phyloP scores from a whole-genome alignment of 2,797 vertebrate genomes.

The Danio aesculapii region DNA sequence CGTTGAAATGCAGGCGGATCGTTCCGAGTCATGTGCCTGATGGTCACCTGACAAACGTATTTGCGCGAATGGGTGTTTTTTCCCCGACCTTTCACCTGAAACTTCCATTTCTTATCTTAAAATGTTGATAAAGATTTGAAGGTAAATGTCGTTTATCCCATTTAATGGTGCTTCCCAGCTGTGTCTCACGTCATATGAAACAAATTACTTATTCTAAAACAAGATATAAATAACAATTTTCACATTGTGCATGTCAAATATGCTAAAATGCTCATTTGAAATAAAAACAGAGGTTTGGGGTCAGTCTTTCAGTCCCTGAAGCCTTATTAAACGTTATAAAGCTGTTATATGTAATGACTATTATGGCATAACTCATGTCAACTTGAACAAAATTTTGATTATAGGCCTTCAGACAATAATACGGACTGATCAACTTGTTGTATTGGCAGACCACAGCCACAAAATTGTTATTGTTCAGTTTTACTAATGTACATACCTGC shows the following conservation, averaged over 20 bases:
- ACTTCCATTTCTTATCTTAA: background rate
- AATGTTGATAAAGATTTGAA: background rate
- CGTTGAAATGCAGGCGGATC: slow-evolving; percentile 59
- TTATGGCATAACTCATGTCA: background rate
- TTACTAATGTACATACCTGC: background rate
- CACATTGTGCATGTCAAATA: background rate
- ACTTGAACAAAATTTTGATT: background rate
- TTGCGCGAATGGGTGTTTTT: slow-evolving; percentile 68
- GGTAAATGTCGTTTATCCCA: background rate
- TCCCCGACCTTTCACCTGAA: slow-evolving; percentile 73
- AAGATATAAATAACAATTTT: background rate
- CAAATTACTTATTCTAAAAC: background rate
- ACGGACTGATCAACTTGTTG: background rate
- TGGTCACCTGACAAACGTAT: slow-evolving; percentile 86
- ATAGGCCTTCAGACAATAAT: background rate
- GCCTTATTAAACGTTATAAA: background rate
- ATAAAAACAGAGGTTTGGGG: background rate
- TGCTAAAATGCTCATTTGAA: background rate
- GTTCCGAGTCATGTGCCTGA: slow-evolving; percentile 75
- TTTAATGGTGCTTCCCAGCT: background rate
- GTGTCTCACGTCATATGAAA: background rate
- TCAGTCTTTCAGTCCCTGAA: background rate
- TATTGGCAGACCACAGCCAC: background rate
- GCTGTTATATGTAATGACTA: background rate
- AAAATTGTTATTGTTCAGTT: background rate